These are phyloP conservation scores for Mus pahari DNA, from an alignment of 2,113 vertebrate genomes.

Conservation along the genomic window DNA sequence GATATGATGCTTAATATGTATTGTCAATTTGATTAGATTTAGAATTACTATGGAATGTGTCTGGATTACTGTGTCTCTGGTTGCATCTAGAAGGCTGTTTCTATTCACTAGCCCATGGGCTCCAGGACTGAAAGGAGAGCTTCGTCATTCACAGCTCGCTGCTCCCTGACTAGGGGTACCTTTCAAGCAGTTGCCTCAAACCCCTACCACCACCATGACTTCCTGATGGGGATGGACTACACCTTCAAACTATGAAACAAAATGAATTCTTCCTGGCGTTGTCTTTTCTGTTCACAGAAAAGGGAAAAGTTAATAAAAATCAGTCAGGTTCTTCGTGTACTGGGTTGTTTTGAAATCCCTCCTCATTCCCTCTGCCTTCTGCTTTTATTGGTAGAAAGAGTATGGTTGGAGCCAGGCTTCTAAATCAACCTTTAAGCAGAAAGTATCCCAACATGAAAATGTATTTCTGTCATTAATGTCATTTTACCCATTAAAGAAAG, in stretches of 20 bases:
- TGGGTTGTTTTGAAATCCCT: not conserved
- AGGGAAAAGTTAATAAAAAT: not conserved
- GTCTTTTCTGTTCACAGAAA: not conserved
- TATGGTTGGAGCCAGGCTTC: not conserved
- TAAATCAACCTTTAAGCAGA: constrained; percentile 35
- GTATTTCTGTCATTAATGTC: not conserved
- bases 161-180: not conserved
- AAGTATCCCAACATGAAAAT: constrained; percentile 16
- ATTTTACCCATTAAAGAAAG: constrained; percentile 3
- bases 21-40: not conserved
- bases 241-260: not conserved
- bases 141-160: not conserved
- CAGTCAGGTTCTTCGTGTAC: not conserved
- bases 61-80: not conserved
- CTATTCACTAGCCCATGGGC: not conserved
- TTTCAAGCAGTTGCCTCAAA: too few relatives aligned
- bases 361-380: not conserved
- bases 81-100: not conserved
- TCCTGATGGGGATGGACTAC: not conserved
- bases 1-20: not conserved
- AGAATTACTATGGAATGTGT: not conserved
- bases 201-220: too few relatives aligned
- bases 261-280: not conserved
- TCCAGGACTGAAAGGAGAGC: not conserved
- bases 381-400: not conserved